These are phyloP conservation scores for Rhagium mordax DNA, from an alignment of 2,888 invertebrate genomes.

Conservation along the genomic window DNA sequence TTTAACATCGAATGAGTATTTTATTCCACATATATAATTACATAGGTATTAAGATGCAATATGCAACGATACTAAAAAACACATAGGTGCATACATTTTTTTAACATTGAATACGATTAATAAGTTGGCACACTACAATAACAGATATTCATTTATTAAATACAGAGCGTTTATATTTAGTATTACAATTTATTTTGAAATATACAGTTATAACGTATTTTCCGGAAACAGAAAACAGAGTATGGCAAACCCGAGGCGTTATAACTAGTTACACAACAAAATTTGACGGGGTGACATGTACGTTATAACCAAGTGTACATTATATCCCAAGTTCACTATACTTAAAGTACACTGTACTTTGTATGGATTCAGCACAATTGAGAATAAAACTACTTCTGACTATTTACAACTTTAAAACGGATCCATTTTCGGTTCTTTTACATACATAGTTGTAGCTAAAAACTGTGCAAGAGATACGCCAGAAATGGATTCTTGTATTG, in stretches of 20 bases:
- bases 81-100: slow-evolving; percentile 49
- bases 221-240: no score
- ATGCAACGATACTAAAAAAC: slow-evolving; percentile 50
- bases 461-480: background rate
- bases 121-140: slow-evolving; percentile 44
- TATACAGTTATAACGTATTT: no score
- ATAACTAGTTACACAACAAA: no score
- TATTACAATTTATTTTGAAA: no score
- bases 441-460: background rate
- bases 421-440: background rate
- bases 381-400: no score
- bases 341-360: no score
- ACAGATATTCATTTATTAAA: slow-evolving; percentile 22
- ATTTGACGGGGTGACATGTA: no score
- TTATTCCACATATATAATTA: slow-evolving; percentile 33
- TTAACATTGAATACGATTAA: slow-evolving; percentile 44
- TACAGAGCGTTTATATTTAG: slow-evolving; percentile 36
- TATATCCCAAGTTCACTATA: no score
- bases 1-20: slow-evolving; percentile 42
- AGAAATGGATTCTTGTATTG: background rate
- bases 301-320: no score
- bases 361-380: no score
- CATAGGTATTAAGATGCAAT: slow-evolving; percentile 42
- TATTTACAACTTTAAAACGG: background rate
- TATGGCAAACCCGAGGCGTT: no score